Evolutionary conservation across 2,113 vertebrate genomes (phyloP), one percentile per base, ranked within the genome.

Genomic region (Machaerirhynchus nigripectus): DNA sequence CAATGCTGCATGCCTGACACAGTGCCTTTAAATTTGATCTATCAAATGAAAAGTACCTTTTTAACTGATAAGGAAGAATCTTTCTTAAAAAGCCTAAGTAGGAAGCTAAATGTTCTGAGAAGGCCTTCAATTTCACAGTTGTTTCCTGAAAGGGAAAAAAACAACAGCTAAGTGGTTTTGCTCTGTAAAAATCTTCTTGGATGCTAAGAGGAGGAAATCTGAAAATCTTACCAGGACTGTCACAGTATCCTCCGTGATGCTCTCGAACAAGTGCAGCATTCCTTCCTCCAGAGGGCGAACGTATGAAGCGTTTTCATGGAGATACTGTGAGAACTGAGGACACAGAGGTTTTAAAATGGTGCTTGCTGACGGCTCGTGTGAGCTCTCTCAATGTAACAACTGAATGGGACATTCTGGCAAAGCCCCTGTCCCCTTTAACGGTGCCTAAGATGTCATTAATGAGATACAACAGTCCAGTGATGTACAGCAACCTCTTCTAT

Each of bases 241-340:
- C 74, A 99, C 98, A 1, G 99, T 99, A 90, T 99, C 99, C 92
- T 99, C 99, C 3, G 99, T 99, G 95, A 99, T 99, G 96, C 98
- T 99, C 97, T 99, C 98, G 95, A 99, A 99, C 92, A 99, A 96
- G 47, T 98, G 99, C 75, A 99, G 94, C 96, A 99, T 98, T 93
- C 99, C 99, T 95, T 99, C 99, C 98, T 99, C 99, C 65, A 99
- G 98, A 89, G 99, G 99, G 97, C 99, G 99, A 95, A 99, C 98
- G 19, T 99, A 99, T 0, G 98, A 98, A 6, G 99, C 99, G 56
- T 99, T 99, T 98, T 99, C 99, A 94, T 99, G 99, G 31, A 99
- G 98, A 90, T 99, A 98, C 83, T 99, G 99, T 19, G 99, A 99
- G 90, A 99, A 99, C 99, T 99, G 84, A 84, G 89, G 2, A 83